Base-by-base conservation (phyloP, 2,797 vertebrate species). In the Steatocranus sp. region DNA sequence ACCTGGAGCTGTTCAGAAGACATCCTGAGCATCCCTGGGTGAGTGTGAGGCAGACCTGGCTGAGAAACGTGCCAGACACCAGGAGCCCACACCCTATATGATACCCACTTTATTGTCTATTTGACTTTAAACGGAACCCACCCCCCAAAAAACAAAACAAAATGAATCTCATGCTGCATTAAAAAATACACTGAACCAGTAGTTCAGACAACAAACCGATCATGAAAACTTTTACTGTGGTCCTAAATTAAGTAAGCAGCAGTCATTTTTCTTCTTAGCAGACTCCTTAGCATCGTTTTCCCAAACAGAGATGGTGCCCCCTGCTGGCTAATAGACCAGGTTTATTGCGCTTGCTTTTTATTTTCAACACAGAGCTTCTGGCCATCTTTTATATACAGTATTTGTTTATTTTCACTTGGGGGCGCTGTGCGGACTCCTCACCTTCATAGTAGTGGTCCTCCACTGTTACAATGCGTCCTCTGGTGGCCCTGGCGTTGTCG, bases 361-460 rank as follows among this genome's bases (percentile, higher is more conserved):
- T 48, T 73, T 46, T 46, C 41, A 27, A 27, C 41, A 27, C 23
- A 27, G 9, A 27, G 41, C 23, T 70, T 73, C 6, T 32, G 68
- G 43, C 2, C 43, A 30, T 73, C 17, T 30, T 73, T 73, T 73
- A 73, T 48, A 73, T 73, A 48, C 68, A 30, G 41, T 5, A 12
- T 73, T 30, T 48, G 4, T 4, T 27, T 5, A 23, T 50, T 51
- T 23, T n/a, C 17, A 12, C 0, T 61, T 36, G 1, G 56, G 10
- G 32, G 18, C 0, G 3, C 41, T 11, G 38, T 7, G 4, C 51
- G 7, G 51, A 58, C 48, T 38, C 41, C 91, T 92, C 86, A 98
- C 98, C 98, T 96, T 99, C 97, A 6, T 97, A 96, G 91, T 99
- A 99, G 92, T 99, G 98, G 89, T 99, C 98, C 89, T 99, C 98